Conservation (phyloP, 2,113 vertebrate species). For the Xiphorhynchus elegans region DNA sequence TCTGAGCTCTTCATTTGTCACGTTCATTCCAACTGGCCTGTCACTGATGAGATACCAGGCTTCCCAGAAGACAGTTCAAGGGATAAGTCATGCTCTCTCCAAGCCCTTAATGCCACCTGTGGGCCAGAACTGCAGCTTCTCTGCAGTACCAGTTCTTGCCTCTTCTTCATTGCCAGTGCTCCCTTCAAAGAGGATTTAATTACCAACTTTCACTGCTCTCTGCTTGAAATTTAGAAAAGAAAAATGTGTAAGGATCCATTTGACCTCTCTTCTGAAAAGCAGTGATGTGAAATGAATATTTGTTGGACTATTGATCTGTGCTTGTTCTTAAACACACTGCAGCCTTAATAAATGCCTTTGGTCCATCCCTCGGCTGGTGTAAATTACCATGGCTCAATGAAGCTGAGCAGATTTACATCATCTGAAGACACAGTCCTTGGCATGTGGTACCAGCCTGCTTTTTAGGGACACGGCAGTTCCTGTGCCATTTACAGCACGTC, state of each 20-base stretch:
- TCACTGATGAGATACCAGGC: neutral
- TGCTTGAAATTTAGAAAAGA: slow-evolving; percentile 29
- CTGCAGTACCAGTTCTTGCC: neutral
- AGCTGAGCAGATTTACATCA: slow-evolving; percentile 47
- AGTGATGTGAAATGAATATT: slow-evolving; percentile 51
- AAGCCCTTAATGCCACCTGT: neutral
- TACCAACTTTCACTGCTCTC: neutral
- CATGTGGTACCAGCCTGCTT: neutral
- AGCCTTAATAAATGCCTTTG: slow-evolving; percentile 47
- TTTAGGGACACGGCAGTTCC: neutral
- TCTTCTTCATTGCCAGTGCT: neutral
- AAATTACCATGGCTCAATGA: slow-evolving; percentile 33
- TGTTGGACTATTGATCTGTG: slow-evolving; percentile 53
- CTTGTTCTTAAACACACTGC: slow-evolving; percentile 60
- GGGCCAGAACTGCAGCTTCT: neutral
- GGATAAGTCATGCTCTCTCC: neutral
- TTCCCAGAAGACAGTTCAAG: neutral
- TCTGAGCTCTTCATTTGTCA: neutral
- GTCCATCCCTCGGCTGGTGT: slow-evolving; percentile 35
- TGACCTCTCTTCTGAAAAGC: slow-evolving; percentile 39
- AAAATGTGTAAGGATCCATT: neutral
- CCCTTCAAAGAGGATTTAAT: neutral
- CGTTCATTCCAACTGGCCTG: neutral
- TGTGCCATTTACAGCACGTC: neutral
- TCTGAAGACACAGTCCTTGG: neutral